phyloP scores from a whole-genome alignment of 2,797 vertebrate genomes.

The Ataeniobius toweri region DNA sequence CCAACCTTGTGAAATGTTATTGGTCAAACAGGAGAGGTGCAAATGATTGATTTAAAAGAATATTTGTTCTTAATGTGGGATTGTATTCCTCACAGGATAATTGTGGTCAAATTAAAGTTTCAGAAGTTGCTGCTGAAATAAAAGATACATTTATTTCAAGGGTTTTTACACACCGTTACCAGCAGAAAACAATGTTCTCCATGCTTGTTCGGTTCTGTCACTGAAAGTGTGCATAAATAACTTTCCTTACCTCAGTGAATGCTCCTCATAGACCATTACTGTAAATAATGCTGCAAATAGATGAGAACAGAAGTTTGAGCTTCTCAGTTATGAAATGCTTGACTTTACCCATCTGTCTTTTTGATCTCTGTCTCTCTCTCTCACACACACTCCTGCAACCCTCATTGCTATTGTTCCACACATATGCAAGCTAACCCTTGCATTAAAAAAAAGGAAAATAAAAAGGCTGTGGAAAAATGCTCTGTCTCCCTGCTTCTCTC shows the following conservation, averaged over 20 bases:
- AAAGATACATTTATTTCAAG: not conserved
- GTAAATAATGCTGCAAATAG: constrained; percentile 46
- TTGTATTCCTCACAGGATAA: not conserved
- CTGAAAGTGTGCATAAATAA: constrained; percentile 5
- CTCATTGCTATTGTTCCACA: constrained; percentile 22
- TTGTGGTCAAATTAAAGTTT: not conserved
- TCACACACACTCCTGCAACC: not conserved
- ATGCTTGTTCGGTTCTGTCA: not conserved
- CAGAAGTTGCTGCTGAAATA: no score
- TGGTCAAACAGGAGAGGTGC: no score
- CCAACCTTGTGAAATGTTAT: not conserved
- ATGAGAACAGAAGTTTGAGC: constrained; percentile 35
- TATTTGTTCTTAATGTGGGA: no score
- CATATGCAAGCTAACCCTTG: constrained; percentile 13
- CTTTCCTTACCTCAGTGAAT: not conserved
- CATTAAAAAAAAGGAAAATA: constrained; percentile 56
- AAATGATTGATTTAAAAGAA: no score
- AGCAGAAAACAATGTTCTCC: not conserved
- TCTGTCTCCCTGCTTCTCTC: constrained; percentile 55
- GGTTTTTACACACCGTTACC: not conserved
- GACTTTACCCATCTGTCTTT: constrained; percentile 65
- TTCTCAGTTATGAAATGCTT: constrained; percentile 46
- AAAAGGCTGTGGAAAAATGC: constrained; percentile 47
- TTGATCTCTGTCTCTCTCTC: constrained; percentile 35
- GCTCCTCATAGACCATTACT: constrained; percentile 11